These are phyloP conservation scores for Pegoplata infirma DNA, from an alignment of 2,888 invertebrate genomes.

Conservation along the genomic window DNA sequence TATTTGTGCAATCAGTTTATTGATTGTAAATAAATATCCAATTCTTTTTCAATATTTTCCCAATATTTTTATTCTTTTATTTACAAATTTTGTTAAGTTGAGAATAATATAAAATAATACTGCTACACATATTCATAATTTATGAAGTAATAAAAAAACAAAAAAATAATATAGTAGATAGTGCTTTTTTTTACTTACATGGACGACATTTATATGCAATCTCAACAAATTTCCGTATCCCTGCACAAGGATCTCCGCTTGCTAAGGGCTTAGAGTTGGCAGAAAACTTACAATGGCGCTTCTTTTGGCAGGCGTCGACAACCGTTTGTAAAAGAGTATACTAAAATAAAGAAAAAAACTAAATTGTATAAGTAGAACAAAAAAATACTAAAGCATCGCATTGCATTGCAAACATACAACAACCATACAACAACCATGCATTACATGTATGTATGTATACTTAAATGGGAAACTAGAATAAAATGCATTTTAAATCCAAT, in stretches of 20 bases:
- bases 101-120: not conserved
- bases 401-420: not conserved
- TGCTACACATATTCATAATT: not conserved
- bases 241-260: constrained; percentile 94
- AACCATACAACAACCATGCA: not conserved
- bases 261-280: constrained; percentile 90
- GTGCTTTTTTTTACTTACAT: no score
- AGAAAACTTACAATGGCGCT: constrained; percentile 92
- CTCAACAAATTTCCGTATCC: constrained; percentile 94
- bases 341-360: constrained; percentile 78
- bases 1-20: no score
- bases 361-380: not conserved
- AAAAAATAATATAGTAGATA: constrained; percentile 8
- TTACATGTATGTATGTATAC: not conserved
- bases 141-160: not conserved
- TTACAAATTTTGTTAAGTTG: no score
- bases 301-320: constrained; percentile 95
- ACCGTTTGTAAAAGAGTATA: constrained; percentile 96
- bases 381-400: constrained; percentile 13
- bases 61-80: no score
- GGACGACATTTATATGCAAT: constrained; percentile 98
- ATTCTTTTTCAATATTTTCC: no score
- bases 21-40: no score
- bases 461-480: not conserved
- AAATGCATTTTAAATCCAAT: constrained; percentile 1